Conservation (phyloP, 2,888 invertebrate species). For the Vesta saturnalis region DNA sequence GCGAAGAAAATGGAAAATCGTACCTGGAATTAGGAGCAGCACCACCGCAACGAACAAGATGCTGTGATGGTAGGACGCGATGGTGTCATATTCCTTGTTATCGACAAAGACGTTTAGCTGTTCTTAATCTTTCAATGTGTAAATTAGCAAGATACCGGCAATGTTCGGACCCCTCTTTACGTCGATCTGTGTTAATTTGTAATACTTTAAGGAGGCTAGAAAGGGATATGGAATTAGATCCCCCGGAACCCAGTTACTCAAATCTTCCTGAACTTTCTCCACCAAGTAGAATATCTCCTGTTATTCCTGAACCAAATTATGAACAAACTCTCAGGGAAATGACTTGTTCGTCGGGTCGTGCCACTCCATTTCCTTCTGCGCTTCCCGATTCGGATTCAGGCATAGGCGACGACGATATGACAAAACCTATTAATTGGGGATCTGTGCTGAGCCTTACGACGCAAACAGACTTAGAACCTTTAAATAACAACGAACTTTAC, state of each 20-base stretch:
- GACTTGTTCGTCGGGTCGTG: slow-evolving; percentile 67
- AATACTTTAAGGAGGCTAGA: slow-evolving; percentile 91
- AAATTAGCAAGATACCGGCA: slow-evolving; percentile 89
- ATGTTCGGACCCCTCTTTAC: slow-evolving; percentile 87
- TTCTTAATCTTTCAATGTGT: slow-evolving; percentile 91
- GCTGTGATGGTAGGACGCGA: slow-evolving; percentile 61
- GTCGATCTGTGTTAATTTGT: slow-evolving; percentile 92
- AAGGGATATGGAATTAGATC: slow-evolving; percentile 83
- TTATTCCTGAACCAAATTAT: slow-evolving; percentile 50
- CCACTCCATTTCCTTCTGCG: slow-evolving; percentile 75
- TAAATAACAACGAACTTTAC: slow-evolving; percentile 83
- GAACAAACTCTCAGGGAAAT: slow-evolving; percentile 63
- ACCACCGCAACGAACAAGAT: slow-evolving; percentile 56
- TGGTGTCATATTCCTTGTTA: slow-evolving; percentile 88
- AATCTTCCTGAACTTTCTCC: slow-evolving; percentile 61
- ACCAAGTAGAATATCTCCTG: slow-evolving; percentile 53
- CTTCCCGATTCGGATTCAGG: slow-evolving; percentile 76
- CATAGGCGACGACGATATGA: slow-evolving; percentile 78
- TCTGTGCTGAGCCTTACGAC: slow-evolving; percentile 88
- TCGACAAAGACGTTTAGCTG: slow-evolving; percentile 85
- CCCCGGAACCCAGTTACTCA: slow-evolving; percentile 62
- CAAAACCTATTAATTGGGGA: slow-evolving; percentile 90
- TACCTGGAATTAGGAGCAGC: slow-evolving; percentile 86
- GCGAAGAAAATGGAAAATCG: slow-evolving; percentile 90
- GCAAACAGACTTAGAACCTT: slow-evolving; percentile 85